Evolutionary conservation across 2,797 vertebrate genomes (phyloP), one percentile per base, ranked within the genome.

Genomic region (Lagocephalus sceleratus): DNA sequence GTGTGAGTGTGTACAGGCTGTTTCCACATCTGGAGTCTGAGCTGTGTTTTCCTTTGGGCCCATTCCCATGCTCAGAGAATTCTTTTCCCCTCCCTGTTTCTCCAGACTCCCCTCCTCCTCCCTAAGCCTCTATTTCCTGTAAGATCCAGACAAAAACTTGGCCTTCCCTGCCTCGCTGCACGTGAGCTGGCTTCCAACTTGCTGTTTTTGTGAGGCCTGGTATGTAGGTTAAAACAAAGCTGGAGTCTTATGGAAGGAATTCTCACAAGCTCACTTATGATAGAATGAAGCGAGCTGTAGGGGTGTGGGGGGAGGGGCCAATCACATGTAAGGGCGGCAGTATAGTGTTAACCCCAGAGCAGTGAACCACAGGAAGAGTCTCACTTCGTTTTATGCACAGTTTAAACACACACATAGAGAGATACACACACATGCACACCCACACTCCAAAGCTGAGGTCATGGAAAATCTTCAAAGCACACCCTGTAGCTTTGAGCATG

Each of bases 21-120:
- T 85, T 84, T 76, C 78, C 81, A 89, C 88, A 90, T 89, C 84
- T 88, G 87, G 85, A 79, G 77, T 72, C 80, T 83, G 73, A 70
- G 78, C 75, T 74, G 75, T 84, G 82, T 87, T 90, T 88, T 86
- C 72, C 80, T 85, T 69, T 76, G 62, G 76, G 78, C 56, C 63
- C 58, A 65, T 86, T 88, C 86, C 78, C 82, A 86, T 83, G 66
- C 84, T 66, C 23, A 57, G 55, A 54, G 53, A 71, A 82, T 79
- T 73, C 62, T 70, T 66, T 76, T 49, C 75, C 38, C 66, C 72
- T 56, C 69, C 71, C 54, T 44, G 53, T 49, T 62, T 59, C 53
- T 70, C 71, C 26, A 65, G 49, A 60, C 68, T 66, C 53, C 59
- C 57, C 65, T 66, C 59, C 73, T 57, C 61, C 63, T 60, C 64